phyloP scores from a whole-genome alignment of 2,888 invertebrate species.

The Parapristionchus giblindavisi region DNA sequence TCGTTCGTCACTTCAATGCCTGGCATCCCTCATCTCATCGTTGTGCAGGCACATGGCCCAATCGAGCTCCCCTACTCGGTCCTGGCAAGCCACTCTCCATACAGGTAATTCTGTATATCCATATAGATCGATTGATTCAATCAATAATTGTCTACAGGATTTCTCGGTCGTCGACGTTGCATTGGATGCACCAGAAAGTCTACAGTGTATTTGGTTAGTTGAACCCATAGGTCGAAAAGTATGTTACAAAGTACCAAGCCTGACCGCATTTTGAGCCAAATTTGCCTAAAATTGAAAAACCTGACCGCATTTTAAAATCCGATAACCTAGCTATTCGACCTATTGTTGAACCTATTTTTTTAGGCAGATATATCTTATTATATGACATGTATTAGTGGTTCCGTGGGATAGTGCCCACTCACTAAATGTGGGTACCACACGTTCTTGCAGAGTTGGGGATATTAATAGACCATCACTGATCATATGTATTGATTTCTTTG shows the following conservation, averaged over 20 bases:
- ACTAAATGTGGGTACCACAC: no score
- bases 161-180: conserved; percentile 65
- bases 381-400: no score
- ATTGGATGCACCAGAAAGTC: conserved; percentile 55
- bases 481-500: no score
- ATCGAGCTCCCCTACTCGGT: conserved; percentile 11
- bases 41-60: conserved; percentile 65
- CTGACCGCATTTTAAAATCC: neutral
- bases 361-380: no score
- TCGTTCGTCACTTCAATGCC: conserved; percentile 69
- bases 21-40: conserved; percentile 68
- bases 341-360: neutral
- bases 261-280: no score
- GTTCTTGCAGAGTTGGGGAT: no score
- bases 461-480: no score
- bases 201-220: conserved; percentile 66
- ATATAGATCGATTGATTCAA: neutral
- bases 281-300: no score
- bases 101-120: conserved; percentile 38
- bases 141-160: conserved; percentile 50
- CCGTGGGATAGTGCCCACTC: no score
- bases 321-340: neutral
- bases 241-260: no score
- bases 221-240: no score
- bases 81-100: conserved; percentile 43